Evolutionary conservation across 2,888 invertebrate species (phyloP).

Genomic region (Kuschelorhynchus macadamiae): DNA sequence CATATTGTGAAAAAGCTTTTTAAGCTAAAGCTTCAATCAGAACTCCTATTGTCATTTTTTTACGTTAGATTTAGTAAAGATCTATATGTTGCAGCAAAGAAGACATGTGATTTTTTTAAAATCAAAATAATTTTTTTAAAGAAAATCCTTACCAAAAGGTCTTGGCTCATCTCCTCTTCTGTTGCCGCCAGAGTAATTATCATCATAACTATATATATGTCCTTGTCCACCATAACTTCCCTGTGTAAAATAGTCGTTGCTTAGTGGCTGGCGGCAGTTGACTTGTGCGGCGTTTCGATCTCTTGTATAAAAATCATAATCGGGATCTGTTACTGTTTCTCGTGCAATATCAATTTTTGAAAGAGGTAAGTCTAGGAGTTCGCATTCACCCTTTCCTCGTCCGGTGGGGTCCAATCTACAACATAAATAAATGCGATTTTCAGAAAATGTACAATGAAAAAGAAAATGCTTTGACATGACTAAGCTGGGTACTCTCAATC

Average conservation of each 20-base stretch:
- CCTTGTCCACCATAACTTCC: slow-evolving; percentile 33
- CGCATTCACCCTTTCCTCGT: slow-evolving; percentile 82
- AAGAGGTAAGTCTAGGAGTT: slow-evolving; percentile 81
- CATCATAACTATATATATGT: slow-evolving; percentile 12
- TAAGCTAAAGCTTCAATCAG: no score
- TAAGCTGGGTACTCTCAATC: no score
- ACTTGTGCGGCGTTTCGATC: slow-evolving; percentile 77
- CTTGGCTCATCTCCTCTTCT: background rate
- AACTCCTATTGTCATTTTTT: no score
- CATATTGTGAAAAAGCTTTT: no score
- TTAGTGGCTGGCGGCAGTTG: slow-evolving; percentile 55
- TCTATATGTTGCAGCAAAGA: no score
- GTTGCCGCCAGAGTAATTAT: slow-evolving; percentile 24
- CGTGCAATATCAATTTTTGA: slow-evolving; percentile 77
- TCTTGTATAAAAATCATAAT: slow-evolving; percentile 85
- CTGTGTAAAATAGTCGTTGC: slow-evolving; percentile 34
- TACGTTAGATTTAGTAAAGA: no score
- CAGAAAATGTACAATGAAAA: slow-evolving; percentile 10
- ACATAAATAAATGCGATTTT: no score
- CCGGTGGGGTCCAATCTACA: slow-evolving; percentile 77
- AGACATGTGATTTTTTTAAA: no score
- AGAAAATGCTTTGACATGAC: no score
- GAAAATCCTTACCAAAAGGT: slow-evolving; percentile 26
- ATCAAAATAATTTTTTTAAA: no score
- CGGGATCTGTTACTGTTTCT: slow-evolving; percentile 77